Base-by-base conservation (phyloP, 2,888 invertebrate genomes). In the Leucophenga maculata region DNA sequence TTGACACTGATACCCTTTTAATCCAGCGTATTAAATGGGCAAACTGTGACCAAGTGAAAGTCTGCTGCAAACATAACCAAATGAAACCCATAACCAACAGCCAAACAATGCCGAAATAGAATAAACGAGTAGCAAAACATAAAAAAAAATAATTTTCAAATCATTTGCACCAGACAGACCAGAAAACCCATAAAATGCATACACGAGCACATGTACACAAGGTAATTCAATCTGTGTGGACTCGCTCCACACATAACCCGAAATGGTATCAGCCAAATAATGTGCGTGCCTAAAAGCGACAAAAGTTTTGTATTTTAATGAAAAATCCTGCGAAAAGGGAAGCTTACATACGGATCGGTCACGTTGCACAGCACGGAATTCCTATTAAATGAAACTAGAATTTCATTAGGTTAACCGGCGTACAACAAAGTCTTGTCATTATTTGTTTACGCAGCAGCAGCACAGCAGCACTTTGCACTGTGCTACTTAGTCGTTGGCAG, bases 381-480 rank as follows among this genome's bases (percentile, higher is more conserved):
- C 31, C 26, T 26, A 14, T 31, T 3, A 22, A 57, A 57, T 57
- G 57, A 57, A 22, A 26, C 26, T 57, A 6, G 22, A 57, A 57
- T 57, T 57, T 13, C 31, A 57, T 57, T 57, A 57, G 57, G 57
- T 57, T 57, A 14, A 26, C 57, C 14, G 1, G 22, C 14, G n/a
- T 26, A 22, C 14, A 22, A 57, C 39, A 39, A 11, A 39, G 39
- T 50, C 14, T 6, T 18, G 22, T 54, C 54, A 54, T 22, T 54
- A 20, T 20, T 54, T 20, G 18, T 8, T 22, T 20, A 54, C 54
- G 11, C 18, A 57, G 31, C 57, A 26, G 31, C 31, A 26, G 26
- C n/a, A n/a, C 57, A 26, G 31, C 31, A 26, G 26, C n/a, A n/a
- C 57, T 8, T 3, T 20, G 20, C 55, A 46, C n/a, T 46, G 6